phyloP scores from a whole-genome alignment of 1,140 invertebrate genomes.

The Eupeodes corollae region DNA sequence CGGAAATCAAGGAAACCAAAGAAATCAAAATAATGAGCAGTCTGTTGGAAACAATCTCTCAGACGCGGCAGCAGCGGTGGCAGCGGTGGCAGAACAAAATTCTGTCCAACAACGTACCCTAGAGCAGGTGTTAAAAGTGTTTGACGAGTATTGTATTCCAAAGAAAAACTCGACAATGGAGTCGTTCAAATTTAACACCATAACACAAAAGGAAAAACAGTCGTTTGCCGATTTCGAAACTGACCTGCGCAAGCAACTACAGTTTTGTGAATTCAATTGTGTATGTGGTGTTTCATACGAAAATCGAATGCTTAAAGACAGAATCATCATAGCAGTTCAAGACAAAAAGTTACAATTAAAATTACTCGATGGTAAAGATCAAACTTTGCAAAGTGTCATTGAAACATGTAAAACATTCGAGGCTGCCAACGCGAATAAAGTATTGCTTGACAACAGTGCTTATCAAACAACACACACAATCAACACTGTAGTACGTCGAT shows the following conservation, averaged over 20 bases:
- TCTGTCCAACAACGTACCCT: too few relatives aligned
- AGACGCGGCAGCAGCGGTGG: too few relatives aligned
- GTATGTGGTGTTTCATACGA: constrained; percentile 5
- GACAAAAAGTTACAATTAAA: constrained; percentile 6
- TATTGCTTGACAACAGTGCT: not conserved
- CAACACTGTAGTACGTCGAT: too few relatives aligned
- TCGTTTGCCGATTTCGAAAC: constrained; percentile 13
- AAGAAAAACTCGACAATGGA: constrained; percentile 5
- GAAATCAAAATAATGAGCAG: too few relatives aligned
- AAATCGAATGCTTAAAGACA: constrained; percentile 3
- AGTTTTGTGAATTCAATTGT: constrained; percentile 3
- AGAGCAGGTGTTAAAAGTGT: constrained; percentile 2
- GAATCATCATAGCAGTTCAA: constrained; percentile 2
- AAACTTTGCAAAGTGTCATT: not conserved
- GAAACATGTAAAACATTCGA: constrained; percentile 7
- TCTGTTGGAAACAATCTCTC: too few relatives aligned
- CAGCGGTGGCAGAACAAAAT: too few relatives aligned
- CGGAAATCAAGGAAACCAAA: too few relatives aligned
- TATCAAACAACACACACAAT: too few relatives aligned
- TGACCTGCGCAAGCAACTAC: constrained; percentile 3
- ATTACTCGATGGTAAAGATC: not conserved
- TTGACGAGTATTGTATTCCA: constrained; percentile 6
- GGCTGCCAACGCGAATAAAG: constrained; percentile 3
- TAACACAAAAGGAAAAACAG: constrained; percentile 5
- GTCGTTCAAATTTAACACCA: constrained; percentile 5